Evolutionary conservation across 2,797 vertebrate genomes (phyloP).

Genomic region (Chromobotia macracanthus): DNA sequence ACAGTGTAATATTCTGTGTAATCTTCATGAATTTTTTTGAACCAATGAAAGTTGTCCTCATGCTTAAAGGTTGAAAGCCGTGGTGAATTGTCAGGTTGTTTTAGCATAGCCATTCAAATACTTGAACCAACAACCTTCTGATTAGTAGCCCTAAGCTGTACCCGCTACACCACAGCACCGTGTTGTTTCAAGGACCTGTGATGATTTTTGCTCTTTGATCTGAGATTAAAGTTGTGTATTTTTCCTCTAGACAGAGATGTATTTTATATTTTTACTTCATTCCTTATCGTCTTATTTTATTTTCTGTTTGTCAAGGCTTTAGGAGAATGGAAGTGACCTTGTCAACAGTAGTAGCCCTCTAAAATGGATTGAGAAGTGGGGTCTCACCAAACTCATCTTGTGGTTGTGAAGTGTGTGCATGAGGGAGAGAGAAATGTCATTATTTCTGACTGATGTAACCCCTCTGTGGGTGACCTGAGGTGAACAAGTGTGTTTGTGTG

Average conservation of each 20-base stretch:
- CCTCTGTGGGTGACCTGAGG: conserved; percentile 33
- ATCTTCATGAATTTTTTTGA: neutral
- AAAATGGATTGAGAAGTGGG: conserved; percentile 28
- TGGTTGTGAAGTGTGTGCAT: conserved; percentile 31
- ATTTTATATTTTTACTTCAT: conserved; percentile 6
- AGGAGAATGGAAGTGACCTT: conserved; percentile 16
- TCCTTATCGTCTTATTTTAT: conserved; percentile 2
- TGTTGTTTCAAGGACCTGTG: neutral
- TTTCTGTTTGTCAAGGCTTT: conserved; percentile 11
- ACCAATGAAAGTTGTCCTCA: neutral
- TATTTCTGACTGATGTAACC: conserved; percentile 45
- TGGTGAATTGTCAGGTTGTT: neutral
- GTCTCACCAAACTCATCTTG: conserved; percentile 33
- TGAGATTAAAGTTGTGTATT: neutral
- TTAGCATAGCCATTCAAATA: neutral
- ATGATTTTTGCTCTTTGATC: neutral
- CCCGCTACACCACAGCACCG: neutral
- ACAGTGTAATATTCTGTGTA: neutral
- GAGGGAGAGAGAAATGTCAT: conserved; percentile 41
- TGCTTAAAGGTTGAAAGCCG: neutral
- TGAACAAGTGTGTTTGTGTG: conserved; percentile 40
- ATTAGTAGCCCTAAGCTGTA: neutral
- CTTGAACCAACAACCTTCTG: neutral
- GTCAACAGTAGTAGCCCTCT: conserved; percentile 25
- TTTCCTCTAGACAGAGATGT: conserved; percentile 1